Evolutionary conservation across 30 jellyfish, hydroid and myxozoan genomes (phyloP).

Genomic region (Hydractinia symbiolongicarpus): DNA sequence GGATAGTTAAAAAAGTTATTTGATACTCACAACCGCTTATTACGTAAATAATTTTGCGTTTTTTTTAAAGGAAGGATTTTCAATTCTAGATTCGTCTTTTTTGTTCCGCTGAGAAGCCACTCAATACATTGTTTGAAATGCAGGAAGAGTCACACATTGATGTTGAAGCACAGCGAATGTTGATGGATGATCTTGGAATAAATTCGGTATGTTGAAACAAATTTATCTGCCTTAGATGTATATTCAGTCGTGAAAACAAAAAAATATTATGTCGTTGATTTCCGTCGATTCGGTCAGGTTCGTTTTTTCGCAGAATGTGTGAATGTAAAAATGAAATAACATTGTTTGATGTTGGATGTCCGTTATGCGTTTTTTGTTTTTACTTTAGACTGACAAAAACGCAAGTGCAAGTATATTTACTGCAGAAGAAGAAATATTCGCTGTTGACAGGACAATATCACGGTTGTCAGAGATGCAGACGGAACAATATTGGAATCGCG

Average conservation of each 20-base stretch:
- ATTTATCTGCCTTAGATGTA: neutral
- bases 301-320: neutral
- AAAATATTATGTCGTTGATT: no score
- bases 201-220: conserved; percentile 51
- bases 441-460: conserved; percentile 85
- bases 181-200: conserved; percentile 88
- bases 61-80: neutral
- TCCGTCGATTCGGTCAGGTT: no score
- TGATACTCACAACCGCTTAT: no score
- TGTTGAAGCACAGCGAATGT: conserved; percentile 52
- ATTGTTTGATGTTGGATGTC: neutral
- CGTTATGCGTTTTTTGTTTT: neutral
- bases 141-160: conserved; percentile 41
- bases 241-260: no score
- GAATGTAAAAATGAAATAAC: neutral
- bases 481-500: conserved; percentile 76
- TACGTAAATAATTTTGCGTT: no score
- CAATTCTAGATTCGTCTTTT: conserved; percentile 62
- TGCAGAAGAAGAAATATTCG: conserved; percentile 96
- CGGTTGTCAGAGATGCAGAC: conserved; percentile 94
- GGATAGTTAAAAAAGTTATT: no score
- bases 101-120: conserved; percentile 60
- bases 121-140: conserved; percentile 42
- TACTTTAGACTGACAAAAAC: conserved; percentile 40
- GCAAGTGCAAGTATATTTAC: conserved; percentile 77